Conservation (phyloP, 2,888 invertebrate genomes). For the Melieria omissa region DNA sequence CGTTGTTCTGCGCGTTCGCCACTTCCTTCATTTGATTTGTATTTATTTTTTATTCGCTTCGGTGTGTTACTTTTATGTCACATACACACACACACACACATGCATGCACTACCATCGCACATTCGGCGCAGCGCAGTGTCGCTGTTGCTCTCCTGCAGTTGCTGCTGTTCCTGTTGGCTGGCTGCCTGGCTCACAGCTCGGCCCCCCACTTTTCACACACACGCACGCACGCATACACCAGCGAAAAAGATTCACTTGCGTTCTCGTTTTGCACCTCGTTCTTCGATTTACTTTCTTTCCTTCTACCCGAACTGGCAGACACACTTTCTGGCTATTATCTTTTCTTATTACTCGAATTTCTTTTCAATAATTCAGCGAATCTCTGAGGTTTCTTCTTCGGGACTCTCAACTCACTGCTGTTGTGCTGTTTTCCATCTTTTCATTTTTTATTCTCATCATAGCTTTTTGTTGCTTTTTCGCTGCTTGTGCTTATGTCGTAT, state of each 20-base stretch:
- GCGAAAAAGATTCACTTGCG: constrained; percentile 17
- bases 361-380: constrained; percentile 11
- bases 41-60: constrained; percentile 10
- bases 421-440: constrained; percentile 35
- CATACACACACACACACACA: background rate
- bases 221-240: background rate
- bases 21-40: constrained; percentile 22
- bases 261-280: constrained; percentile 11
- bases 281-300: constrained; percentile 7
- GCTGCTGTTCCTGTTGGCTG: background rate
- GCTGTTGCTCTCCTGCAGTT: background rate
- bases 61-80: background rate
- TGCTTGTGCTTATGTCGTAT: constrained; percentile 30
- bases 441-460: constrained; percentile 6
- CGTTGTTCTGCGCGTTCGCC: background rate
- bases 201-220: constrained; percentile 2
- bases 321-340: background rate
- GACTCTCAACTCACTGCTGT: constrained; percentile 37
- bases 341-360: background rate
- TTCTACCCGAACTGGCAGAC: too few relatives aligned
- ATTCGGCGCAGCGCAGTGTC: background rate
- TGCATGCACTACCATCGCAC: background rate
- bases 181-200: background rate
- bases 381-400: constrained; percentile 12
- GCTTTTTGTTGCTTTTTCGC: constrained; percentile 12